These are phyloP conservation scores for Troides oblongomaculatus DNA, from an alignment of 2,888 invertebrate species.

Conservation along the genomic window DNA sequence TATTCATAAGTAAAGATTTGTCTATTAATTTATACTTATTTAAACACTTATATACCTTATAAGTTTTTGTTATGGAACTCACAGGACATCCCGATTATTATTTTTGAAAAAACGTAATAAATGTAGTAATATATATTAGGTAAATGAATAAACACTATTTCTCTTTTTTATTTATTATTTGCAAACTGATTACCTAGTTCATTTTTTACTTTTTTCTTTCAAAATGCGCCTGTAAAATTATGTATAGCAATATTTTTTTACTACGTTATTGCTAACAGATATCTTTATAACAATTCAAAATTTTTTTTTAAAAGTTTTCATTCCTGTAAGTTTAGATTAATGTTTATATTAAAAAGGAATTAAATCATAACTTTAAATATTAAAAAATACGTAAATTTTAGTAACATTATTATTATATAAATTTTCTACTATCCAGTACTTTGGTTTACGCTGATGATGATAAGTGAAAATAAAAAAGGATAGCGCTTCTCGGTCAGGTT, in stretches of 20 bases:
- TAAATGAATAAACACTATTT: not conserved
- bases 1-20: too few species aligned
- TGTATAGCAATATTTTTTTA: not conserved
- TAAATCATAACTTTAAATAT: not conserved
- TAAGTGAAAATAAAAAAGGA: constrained; percentile 5
- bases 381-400: not conserved
- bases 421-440: not conserved
- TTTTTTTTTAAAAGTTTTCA: not conserved
- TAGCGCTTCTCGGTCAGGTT: not conserved
- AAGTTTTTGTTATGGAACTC: too few species aligned
- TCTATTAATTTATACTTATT: too few species aligned
- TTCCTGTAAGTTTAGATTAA: too few species aligned
- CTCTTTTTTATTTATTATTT: not conserved
- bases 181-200: not conserved
- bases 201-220: not conserved
- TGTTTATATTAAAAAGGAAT: too few species aligned
- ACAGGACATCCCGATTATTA: too few species aligned
- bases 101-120: not conserved
- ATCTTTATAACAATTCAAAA: not conserved
- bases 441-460: constrained; percentile 1
- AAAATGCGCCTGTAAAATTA: constrained; percentile 2
- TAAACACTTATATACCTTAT: too few species aligned
- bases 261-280: not conserved
- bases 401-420: too few species aligned
- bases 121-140: not conserved